Evolutionary conservation across 2,888 invertebrate genomes (phyloP).

Genomic region (Cheilosia pagana): DNA sequence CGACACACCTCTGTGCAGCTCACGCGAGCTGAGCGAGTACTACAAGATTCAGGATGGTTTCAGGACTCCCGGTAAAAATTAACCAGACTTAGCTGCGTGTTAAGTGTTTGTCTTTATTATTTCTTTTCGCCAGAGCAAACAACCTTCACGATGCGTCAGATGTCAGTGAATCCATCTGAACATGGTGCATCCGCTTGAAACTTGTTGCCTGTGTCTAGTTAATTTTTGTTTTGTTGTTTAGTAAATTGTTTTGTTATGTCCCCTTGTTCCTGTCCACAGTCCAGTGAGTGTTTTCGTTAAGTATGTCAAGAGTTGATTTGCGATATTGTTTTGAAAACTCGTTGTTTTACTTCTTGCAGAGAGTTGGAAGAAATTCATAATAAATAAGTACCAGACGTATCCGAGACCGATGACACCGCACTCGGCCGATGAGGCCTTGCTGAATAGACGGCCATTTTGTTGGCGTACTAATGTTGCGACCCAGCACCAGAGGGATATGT

Average conservation of each 20-base stretch:
- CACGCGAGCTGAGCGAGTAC: slow-evolving; percentile 87
- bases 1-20: slow-evolving; percentile 94
- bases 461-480: slow-evolving; percentile 56
- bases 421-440: slow-evolving; percentile 44
- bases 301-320: slow-evolving; percentile 3
- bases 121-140: slow-evolving; percentile 79
- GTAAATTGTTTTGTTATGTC: slow-evolving; percentile 29
- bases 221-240: slow-evolving; percentile 22
- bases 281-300: slow-evolving; percentile 25
- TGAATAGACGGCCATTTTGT: slow-evolving; percentile 50
- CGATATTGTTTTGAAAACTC: background rate
- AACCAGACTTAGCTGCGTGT: slow-evolving; percentile 13
- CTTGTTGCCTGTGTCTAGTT: slow-evolving; percentile 18
- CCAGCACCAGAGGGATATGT: slow-evolving; percentile 57
- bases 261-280: slow-evolving; percentile 42
- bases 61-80: slow-evolving; percentile 80
- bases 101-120: slow-evolving; percentile 42
- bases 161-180: slow-evolving; percentile 82
- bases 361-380: slow-evolving; percentile 60
- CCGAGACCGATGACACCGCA: slow-evolving; percentile 32
- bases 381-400: slow-evolving; percentile 11
- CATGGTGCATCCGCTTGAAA: slow-evolving; percentile 77
- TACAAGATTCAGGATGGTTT: slow-evolving; percentile 84
- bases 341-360: slow-evolving; percentile 40
- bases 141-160: slow-evolving; percentile 82